Conservation (phyloP, 2,797 vertebrate genomes). For the Karalla daura region DNA sequence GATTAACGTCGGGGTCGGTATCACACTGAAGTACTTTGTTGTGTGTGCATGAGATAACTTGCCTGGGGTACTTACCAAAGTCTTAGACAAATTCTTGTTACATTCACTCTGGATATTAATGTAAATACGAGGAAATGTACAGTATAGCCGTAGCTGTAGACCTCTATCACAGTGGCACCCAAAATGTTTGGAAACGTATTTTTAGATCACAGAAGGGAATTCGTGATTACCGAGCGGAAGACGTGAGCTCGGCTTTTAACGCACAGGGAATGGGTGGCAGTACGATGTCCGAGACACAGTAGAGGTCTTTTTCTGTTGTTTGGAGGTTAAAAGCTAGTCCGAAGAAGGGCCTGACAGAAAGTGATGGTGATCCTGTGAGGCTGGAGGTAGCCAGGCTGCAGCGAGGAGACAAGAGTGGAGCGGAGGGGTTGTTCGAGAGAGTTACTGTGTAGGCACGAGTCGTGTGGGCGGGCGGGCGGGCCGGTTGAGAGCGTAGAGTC, state of each 20-base stretch:
- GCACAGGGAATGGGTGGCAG: slow-evolving; percentile 51
- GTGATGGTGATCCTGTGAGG: slow-evolving; percentile 64
- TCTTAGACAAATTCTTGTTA: slow-evolving; percentile 73
- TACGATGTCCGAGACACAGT: slow-evolving; percentile 59
- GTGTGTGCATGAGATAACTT: slow-evolving; percentile 81
- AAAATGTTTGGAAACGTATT: slow-evolving; percentile 51
- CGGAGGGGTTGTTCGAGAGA: slow-evolving; percentile 74
- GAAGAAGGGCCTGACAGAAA: slow-evolving; percentile 72
- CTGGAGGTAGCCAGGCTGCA: slow-evolving; percentile 53
- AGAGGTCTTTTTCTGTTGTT: slow-evolving; percentile 37
- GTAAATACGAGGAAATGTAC: slow-evolving; percentile 76
- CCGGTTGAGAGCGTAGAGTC: slow-evolving; percentile 69
- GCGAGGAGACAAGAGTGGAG: slow-evolving; percentile 47
- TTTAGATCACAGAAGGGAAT: slow-evolving; percentile 37
- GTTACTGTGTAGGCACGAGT: slow-evolving; percentile 66
- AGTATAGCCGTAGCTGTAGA: slow-evolving; percentile 72
- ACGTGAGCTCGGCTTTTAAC: slow-evolving; percentile 49
- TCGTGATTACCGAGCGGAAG: slow-evolving; percentile 37
- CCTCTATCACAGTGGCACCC: slow-evolving; percentile 57
- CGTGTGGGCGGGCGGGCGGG: no score
- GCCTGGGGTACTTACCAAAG: slow-evolving; percentile 84
- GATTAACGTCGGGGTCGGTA: slow-evolving; percentile 61
- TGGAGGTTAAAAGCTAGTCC: slow-evolving; percentile 65
- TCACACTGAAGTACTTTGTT: slow-evolving; percentile 63
- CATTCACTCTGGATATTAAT: slow-evolving; percentile 71